Percentiles rank a stretch among this genome's conserved stretches.
phyloP scores from a whole-genome alignment of 2,797 vertebrate species.

The Cirrhinus mrigala region DNA sequence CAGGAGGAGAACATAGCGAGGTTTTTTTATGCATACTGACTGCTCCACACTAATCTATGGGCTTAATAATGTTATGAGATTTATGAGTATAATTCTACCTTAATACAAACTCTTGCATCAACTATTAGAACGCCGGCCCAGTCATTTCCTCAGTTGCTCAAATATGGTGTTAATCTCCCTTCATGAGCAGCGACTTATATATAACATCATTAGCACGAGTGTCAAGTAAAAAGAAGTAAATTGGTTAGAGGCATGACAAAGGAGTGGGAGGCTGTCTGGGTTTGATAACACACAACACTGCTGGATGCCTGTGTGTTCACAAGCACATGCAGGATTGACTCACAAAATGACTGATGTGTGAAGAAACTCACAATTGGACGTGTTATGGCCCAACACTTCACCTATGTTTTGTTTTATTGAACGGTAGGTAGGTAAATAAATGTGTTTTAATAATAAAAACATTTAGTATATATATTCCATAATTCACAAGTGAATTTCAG shows the following conservation, averaged over 20 bases:
- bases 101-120: slow-evolving; percentile 60
- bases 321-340: slow-evolving; percentile 20
- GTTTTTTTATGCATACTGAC: slow-evolving; percentile 52
- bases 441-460: too few species aligned
- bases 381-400: slow-evolving; percentile 4
- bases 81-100: slow-evolving; percentile 54
- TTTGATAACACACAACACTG: slow-evolving; percentile 46
- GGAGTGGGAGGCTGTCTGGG: slow-evolving; percentile 33
- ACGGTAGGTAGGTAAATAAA: too few species aligned
- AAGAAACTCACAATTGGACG: background rate
- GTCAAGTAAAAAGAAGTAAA: slow-evolving; percentile 42
- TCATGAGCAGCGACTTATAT: slow-evolving; percentile 45
- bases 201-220: slow-evolving; percentile 54
- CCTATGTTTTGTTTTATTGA: background rate
- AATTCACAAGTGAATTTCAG: background rate
- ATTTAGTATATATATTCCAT: too few species aligned
- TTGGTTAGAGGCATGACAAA: slow-evolving; percentile 43
- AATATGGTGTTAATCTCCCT: slow-evolving; percentile 44
- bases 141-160: slow-evolving; percentile 30
- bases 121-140: slow-evolving; percentile 29
- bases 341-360: slow-evolving; percentile 15
- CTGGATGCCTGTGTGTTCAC: slow-evolving; percentile 28
- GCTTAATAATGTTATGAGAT: slow-evolving; percentile 63
- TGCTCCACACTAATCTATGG: slow-evolving; percentile 58
- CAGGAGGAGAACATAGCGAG: slow-evolving; percentile 4